phyloP scores from a whole-genome alignment of 2,888 invertebrate species.

The Malthinus flaveolus region DNA sequence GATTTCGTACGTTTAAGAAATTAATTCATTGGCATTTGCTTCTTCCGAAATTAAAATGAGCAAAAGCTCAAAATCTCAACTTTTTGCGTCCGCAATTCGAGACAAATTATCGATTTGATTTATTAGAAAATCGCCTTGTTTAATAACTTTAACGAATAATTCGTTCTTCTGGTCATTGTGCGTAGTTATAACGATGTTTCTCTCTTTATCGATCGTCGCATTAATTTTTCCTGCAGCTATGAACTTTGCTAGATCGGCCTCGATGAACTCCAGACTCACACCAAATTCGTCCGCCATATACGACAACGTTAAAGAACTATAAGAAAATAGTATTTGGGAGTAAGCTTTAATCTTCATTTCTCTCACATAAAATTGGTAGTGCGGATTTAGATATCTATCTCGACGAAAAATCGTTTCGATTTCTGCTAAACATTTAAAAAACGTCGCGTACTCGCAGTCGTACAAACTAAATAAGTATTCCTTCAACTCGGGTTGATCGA shows the following conservation, averaged over 20 bases:
- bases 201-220: conserved; percentile 72
- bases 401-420: conserved; percentile 58
- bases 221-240: conserved; percentile 69
- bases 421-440: conserved; percentile 59
- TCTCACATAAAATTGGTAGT: conserved; percentile 69
- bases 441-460: conserved; percentile 69
- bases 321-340: conserved; percentile 71
- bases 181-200: conserved; percentile 61
- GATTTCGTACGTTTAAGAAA: too few species aligned
- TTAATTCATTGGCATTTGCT: too few species aligned
- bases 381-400: conserved; percentile 66
- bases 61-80: too few species aligned
- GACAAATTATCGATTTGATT: conserved; percentile 74
- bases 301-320: conserved; percentile 66
- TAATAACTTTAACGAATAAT: conserved; percentile 67
- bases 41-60: too few species aligned
- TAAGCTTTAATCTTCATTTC: conserved; percentile 75
- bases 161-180: conserved; percentile 39
- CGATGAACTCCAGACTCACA: conserved; percentile 68
- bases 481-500: conserved; percentile 68
- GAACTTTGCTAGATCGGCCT: conserved; percentile 59
- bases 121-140: conserved; percentile 72
- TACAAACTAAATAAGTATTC: conserved; percentile 66
- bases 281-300: conserved; percentile 74
- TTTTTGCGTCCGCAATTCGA: conserved; percentile 64